Conservation (phyloP, 2,113 vertebrate species). For the Scophthalmus maximus region DNA sequence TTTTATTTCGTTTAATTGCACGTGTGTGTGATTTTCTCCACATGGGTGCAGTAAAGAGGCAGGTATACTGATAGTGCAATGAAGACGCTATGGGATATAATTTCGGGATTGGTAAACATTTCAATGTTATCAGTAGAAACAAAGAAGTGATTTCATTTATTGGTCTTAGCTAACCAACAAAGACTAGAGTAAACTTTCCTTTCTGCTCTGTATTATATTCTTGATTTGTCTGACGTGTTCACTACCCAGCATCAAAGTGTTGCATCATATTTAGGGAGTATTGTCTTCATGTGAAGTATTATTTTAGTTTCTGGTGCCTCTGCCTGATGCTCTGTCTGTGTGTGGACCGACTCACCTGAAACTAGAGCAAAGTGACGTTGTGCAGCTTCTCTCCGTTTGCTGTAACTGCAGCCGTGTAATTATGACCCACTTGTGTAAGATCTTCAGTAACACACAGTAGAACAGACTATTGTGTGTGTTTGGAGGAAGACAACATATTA, state of each 20-base stretch:
- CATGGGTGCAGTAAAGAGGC: constrained; percentile 4
- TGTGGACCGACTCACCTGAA: not conserved
- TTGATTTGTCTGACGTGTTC: too few relatives aligned
- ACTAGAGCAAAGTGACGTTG: not conserved
- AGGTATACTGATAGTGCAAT: not conserved
- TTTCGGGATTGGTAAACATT: too few relatives aligned
- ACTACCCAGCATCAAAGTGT: too few relatives aligned
- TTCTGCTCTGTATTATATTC: too few relatives aligned
- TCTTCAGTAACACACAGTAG: not conserved
- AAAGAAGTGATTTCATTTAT: not conserved
- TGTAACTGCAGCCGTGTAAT: not conserved
- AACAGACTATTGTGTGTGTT: not conserved
- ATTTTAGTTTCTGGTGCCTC: not conserved
- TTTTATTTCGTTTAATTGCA: not conserved
- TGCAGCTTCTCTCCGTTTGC: not conserved
- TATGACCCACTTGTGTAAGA: not conserved
- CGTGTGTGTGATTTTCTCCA: constrained; percentile 15
- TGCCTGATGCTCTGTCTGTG: not conserved
- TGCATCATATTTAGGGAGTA: not conserved
- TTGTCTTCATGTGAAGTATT: not conserved
- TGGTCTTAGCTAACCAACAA: too few relatives aligned
- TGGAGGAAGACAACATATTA: not conserved
- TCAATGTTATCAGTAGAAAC: too few relatives aligned
- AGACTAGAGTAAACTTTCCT: not conserved
- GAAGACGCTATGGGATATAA: not conserved